Evolutionary conservation across 2,113 vertebrate genomes (phyloP), one percentile per base, ranked within the genome.

Genomic region (Chinchilla lanigera): DNA sequence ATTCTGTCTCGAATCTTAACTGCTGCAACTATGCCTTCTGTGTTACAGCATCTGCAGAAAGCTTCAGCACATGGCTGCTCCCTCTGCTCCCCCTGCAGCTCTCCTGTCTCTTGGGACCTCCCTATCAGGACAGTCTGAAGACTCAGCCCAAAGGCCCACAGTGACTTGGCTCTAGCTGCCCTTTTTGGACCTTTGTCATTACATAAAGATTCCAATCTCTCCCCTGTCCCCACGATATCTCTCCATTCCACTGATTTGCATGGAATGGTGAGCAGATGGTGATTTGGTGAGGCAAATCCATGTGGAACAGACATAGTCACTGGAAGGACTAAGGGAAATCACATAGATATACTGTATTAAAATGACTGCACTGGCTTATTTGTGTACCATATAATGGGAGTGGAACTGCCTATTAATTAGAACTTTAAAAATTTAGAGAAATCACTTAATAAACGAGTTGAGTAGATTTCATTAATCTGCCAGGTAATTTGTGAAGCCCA

Each of bases 341-440:
- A 54, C 61, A 24, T 84, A 3, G 41, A 24, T 44, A 26, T 24
- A n/a, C 44, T 41, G 1, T 24, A 56, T 52, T 56, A 16, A 54
- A 44, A 56, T 78, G 54, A 82, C 8, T 61, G 7, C 11, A 56
- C 33, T 90, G 81, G 20, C 75, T 78, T 54, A 54, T 50, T 80
- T 92, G 38, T 52, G 86, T 10, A 41, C 47, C 44, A 86, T 78
- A 77, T 91, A 83, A 65, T 30, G 67, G 14, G 35, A 95, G 4
- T 20, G 38, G 92, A 87, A 83, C 1, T 89, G 14, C 10, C 26
- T 11, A 35, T 28, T 80, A 92, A 89, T 90, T 85, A 88, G 50
- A 85, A 94, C 90, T 61, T 82, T 65, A 93, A 87, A 87, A 5
- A 82, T 88, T 87, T 78, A 17, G 0, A 50, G 80, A 58, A 96